Conservation (phyloP, 35 echinoderm and acorn worm species). For the Anneissia japonica region DNA sequence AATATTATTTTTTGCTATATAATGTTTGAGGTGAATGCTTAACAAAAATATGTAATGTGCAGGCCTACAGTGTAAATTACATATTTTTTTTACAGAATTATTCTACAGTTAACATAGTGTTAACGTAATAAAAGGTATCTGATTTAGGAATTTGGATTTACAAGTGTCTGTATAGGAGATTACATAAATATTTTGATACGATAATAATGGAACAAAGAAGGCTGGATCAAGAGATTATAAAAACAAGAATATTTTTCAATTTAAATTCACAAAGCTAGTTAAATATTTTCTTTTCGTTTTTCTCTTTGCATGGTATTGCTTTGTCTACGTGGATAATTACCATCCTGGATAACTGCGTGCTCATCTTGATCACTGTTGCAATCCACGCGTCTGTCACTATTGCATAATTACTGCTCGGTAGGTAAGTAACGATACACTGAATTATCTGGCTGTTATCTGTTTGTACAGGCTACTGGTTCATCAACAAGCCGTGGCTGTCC, state of each 20-base stretch:
- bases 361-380: neutral
- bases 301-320: neutral
- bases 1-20: too few species aligned
- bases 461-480: neutral
- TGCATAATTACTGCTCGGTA: neutral
- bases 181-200: neutral
- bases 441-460: neutral
- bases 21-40: too few species aligned
- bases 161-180: neutral
- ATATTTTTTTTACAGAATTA: too few species aligned
- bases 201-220: neutral
- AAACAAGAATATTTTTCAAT: neutral
- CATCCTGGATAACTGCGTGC: too few species aligned
- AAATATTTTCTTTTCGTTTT: neutral
- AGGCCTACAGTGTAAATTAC: too few species aligned
- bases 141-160: too few species aligned
- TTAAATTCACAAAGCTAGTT: neutral
- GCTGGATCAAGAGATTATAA: neutral
- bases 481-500: neutral
- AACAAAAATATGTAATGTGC: too few species aligned
- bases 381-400: neutral
- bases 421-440: neutral
- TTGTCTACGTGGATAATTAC: neutral
- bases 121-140: too few species aligned
- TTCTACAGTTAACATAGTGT: too few species aligned